Evolutionary conservation across 2,113 vertebrate species (phyloP).

Genomic region (Rhea pennata): DNA sequence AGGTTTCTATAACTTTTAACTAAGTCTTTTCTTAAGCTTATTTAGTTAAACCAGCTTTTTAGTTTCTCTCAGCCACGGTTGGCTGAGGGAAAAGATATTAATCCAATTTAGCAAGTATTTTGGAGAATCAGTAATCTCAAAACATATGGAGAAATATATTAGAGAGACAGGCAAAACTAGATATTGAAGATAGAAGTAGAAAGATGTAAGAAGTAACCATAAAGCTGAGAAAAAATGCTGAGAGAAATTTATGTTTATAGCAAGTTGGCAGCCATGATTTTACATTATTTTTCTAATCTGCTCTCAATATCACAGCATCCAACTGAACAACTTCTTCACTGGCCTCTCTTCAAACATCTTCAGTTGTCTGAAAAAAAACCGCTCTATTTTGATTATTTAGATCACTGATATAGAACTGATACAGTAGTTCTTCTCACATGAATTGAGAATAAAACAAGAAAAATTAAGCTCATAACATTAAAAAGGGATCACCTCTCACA

Average conservation of each 20-base stretch:
- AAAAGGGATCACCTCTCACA: not conserved
- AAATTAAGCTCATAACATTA: not conserved
- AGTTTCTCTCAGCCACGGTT: not conserved
- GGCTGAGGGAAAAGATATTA: not conserved
- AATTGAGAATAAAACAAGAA: not conserved
- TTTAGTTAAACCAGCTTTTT: not conserved
- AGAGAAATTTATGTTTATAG: not conserved
- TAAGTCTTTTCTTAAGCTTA: not conserved
- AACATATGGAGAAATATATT: not conserved
- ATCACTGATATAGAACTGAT: conserved; percentile 63
- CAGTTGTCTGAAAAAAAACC: conserved; percentile 63
- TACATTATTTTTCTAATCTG: conserved; percentile 15
- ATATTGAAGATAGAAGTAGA: not conserved
- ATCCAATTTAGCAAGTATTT: not conserved
- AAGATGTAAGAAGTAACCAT: not conserved
- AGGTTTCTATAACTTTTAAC: not conserved
- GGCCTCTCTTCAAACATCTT: conserved; percentile 61
- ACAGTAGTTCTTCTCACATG: conserved; percentile 60
- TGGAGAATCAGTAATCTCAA: not conserved
- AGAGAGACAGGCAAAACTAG: not conserved
- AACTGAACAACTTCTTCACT: not conserved
- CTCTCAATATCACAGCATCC: not conserved
- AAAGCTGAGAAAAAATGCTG: not conserved
- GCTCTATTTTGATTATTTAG: conserved; percentile 67
- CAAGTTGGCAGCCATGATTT: not conserved